phyloP scores from a whole-genome alignment of 2,113 vertebrate species.

The Arvicanthis niloticus region DNA sequence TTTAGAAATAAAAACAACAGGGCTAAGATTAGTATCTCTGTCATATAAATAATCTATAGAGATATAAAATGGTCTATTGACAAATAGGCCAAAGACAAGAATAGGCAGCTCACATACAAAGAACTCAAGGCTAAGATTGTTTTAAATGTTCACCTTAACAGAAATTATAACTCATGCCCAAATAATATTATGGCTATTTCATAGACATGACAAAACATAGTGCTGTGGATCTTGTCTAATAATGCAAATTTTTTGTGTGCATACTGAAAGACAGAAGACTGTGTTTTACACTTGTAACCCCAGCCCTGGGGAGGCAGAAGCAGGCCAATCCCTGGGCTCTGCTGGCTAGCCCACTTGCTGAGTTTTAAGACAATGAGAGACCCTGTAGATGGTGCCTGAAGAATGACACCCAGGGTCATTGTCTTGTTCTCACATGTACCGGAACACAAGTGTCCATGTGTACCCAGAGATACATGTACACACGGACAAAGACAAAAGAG shows the following conservation, averaged over 20 bases:
- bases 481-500: background rate
- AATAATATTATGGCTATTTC: background rate
- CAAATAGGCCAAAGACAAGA: background rate
- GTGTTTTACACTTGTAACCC: background rate
- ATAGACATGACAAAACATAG: background rate
- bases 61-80: conserved; percentile 14
- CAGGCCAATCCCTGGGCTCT: background rate
- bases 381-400: background rate
- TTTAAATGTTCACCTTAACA: conserved; percentile 39
- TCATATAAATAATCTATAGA: conserved; percentile 21
- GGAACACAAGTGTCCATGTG: background rate
- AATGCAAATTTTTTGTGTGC: background rate
- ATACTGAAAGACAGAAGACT: background rate
- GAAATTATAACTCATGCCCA: conserved; percentile 32
- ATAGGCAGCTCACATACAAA: background rate
- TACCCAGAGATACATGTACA: too few species aligned
- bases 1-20: conserved; percentile 53
- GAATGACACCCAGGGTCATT: background rate
- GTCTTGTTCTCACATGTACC: background rate
- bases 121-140: conserved; percentile 25
- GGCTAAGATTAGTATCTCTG: conserved; percentile 43
- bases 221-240: background rate
- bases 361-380: background rate
- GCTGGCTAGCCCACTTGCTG: background rate
- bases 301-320: background rate